phyloP scores from a whole-genome alignment of 2,113 vertebrate species.

The Misgurnus anguillicaudatus region DNA sequence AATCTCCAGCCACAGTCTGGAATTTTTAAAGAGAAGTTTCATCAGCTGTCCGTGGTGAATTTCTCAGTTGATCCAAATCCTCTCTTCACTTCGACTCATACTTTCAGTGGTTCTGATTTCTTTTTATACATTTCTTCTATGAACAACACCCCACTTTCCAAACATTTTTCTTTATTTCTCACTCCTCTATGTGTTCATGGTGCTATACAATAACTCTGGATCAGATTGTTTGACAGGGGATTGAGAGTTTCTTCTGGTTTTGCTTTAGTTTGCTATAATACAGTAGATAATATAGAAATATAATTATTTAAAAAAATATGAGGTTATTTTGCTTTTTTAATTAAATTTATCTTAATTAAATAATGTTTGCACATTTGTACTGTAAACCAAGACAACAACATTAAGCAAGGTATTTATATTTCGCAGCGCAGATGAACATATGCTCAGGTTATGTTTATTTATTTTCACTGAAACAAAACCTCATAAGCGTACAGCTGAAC shows the following conservation, averaged over 20 bases:
- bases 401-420: background rate
- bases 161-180: background rate
- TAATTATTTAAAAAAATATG: too few relatives aligned
- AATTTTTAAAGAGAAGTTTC: slow-evolving; percentile 30
- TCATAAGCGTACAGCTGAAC: background rate
- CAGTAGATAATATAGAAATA: too few relatives aligned
- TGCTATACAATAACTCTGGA: slow-evolving; percentile 48
- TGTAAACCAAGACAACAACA: background rate
- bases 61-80: too few relatives aligned
- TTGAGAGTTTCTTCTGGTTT: slow-evolving; percentile 30
- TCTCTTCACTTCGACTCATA: too few relatives aligned
- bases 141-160: too few relatives aligned
- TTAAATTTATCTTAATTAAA: too few relatives aligned
- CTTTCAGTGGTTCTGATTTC: too few relatives aligned
- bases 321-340: too few relatives aligned
- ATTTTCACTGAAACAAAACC: background rate
- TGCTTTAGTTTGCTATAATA: too few relatives aligned
- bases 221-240: slow-evolving; percentile 26
- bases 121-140: too few relatives aligned
- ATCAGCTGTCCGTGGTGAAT: background rate
- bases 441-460: slow-evolving; percentile 15
- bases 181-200: slow-evolving; percentile 49
- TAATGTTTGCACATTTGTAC: background rate
- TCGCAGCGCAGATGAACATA: background rate
- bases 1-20: slow-evolving; percentile 8